Evolutionary conservation across 1,140 invertebrate genomes (phyloP).

Genomic region (Nymphalis io): DNA sequence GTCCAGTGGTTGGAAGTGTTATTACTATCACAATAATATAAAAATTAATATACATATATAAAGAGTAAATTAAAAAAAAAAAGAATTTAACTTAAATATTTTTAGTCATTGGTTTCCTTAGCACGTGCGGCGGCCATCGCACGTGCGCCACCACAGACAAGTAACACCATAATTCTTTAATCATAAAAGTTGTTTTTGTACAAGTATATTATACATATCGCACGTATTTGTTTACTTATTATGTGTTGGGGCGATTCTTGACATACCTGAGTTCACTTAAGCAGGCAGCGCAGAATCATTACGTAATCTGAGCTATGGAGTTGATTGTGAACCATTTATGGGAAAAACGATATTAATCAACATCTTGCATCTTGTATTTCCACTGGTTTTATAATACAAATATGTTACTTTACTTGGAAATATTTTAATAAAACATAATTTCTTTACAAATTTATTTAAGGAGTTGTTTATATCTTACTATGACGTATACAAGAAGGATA

Average conservation of each 20-base stretch:
- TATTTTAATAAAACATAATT: background rate
- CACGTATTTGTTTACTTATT: background rate
- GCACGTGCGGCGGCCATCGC: background rate
- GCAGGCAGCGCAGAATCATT: slow-evolving; percentile 2
- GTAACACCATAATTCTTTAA: background rate
- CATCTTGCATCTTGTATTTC: background rate
- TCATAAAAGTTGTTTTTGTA: background rate
- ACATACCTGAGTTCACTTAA: background rate
- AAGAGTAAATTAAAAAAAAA: too few species aligned
- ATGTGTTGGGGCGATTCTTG: background rate
- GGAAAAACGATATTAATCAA: slow-evolving; percentile 7
- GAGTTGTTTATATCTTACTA: too few species aligned
- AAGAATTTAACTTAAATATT: background rate
- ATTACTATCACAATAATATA: too few species aligned
- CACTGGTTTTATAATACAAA: background rate
- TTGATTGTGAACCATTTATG: slow-evolving; percentile 18
- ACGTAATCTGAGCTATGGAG: slow-evolving; percentile 8
- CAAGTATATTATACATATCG: background rate
- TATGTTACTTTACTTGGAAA: background rate
- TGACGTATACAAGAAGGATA: too few species aligned
- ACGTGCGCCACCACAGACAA: background rate
- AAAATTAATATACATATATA: too few species aligned
- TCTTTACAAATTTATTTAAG: too few species aligned
- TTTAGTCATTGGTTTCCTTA: background rate
- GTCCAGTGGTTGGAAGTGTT: too few species aligned